A percentile compares a stretch with the other conserved stretches of the same genome.
Evolutionary conservation across 2,113 vertebrate genomes (phyloP).

Genomic region (Rhinoptilus africanus): DNA sequence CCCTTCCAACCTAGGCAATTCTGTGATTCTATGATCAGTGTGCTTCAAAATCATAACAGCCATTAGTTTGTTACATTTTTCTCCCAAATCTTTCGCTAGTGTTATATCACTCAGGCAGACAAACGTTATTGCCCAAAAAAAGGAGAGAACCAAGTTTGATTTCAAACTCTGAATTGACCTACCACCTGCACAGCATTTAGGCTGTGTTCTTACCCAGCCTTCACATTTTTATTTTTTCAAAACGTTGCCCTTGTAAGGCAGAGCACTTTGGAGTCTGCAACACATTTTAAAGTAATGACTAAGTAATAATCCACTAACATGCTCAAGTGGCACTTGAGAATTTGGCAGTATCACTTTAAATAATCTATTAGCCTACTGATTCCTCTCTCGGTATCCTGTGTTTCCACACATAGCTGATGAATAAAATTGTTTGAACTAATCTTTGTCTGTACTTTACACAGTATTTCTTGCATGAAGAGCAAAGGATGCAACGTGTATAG

Average conservation of each 20-base stretch:
- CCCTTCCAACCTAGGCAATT: too few relatives aligned
- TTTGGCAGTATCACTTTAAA: slow-evolving; percentile 13
- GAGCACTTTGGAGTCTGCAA: not conserved
- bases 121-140: not conserved
- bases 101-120: not conserved
- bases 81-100: not conserved
- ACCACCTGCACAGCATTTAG: not conserved
- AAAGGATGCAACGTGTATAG: not conserved
- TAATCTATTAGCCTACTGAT: not conserved
- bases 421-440: not conserved
- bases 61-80: not conserved
- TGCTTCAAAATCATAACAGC: not conserved
- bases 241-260: not conserved
- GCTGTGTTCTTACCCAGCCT: not conserved
- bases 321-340: slow-evolving; percentile 16
- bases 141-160: not conserved
- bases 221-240: not conserved
- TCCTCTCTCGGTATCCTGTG: not conserved
- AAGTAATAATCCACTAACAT: not conserved
- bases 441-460: not conserved
- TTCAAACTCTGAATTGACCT: not conserved
- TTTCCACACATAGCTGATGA: slow-evolving; percentile 4
- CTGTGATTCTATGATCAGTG: too few relatives aligned
- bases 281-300: not conserved
- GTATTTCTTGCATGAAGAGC: not conserved